Evolutionary conservation across 2,888 invertebrate species (phyloP).

Genomic region (Protophormia terraenovae): DNA sequence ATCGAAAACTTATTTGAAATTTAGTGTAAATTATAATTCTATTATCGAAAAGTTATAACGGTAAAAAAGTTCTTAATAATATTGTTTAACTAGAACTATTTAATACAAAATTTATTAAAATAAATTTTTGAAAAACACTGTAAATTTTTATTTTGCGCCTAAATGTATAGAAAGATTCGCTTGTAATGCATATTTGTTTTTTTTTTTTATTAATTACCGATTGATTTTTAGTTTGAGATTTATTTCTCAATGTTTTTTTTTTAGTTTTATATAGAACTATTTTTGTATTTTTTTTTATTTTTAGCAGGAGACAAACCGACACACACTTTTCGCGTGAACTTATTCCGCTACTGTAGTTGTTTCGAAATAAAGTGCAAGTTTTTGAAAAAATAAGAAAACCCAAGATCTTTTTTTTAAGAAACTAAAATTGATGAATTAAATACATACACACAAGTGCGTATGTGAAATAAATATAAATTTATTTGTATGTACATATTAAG

Average conservation of each 20-base stretch:
- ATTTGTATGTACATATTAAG: not conserved
- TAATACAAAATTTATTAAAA: too few relatives aligned
- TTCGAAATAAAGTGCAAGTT: constrained; percentile 56
- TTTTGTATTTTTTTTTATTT: not conserved
- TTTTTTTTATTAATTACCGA: not conserved
- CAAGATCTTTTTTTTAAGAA: constrained; percentile 55
- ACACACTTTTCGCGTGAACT: constrained; percentile 34
- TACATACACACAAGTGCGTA: constrained; percentile 41
- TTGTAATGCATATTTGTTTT: not conserved
- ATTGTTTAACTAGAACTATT: too few relatives aligned
- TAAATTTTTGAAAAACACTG: too few relatives aligned
- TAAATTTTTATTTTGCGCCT: not conserved
- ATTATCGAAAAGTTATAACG: too few relatives aligned
- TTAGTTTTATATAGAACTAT: not conserved
- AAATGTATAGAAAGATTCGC: not conserved
- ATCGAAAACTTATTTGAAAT: too few relatives aligned
- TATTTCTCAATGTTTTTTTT: not conserved
- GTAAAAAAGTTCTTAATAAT: too few relatives aligned
- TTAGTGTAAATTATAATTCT: too few relatives aligned
- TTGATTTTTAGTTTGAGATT: not conserved
- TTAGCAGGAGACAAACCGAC: not conserved
- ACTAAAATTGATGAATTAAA: constrained; percentile 63
- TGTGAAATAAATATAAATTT: constrained; percentile 28
- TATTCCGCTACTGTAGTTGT: constrained; percentile 35
- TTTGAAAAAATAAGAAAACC: constrained; percentile 32